Evolutionary conservation across 2,113 vertebrate genomes (phyloP).

Genomic region (Ammodytes dubius): DNA sequence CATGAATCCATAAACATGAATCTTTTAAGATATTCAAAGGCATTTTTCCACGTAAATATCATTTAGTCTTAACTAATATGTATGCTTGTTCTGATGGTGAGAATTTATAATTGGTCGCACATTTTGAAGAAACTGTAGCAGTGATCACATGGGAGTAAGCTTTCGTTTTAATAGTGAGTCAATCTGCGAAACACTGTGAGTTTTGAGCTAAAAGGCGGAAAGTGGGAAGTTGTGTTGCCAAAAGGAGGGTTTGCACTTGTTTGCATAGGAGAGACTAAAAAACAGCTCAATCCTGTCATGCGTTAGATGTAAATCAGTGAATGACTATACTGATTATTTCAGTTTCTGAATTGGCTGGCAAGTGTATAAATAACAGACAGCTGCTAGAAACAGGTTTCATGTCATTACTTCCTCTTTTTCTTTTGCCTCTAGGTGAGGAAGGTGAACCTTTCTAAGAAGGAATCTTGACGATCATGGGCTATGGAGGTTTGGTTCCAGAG

Average conservation of each 20-base stretch:
- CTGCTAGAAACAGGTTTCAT: not conserved
- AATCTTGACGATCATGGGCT: conserved; percentile 89
- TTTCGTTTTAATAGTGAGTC: not conserved
- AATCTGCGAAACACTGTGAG: not conserved
- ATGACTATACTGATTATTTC: not conserved
- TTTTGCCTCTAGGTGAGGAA: conserved; percentile 87
- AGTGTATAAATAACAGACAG: not conserved
- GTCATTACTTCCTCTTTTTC: conserved; percentile 3
- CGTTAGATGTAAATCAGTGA: not conserved
- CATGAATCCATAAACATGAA: not conserved
- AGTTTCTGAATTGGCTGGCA: not conserved
- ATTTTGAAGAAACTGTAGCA: not conserved
- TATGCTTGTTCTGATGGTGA: not conserved
- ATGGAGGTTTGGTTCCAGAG: conserved; percentile 84
- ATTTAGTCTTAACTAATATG: no score
- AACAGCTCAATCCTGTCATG: not conserved
- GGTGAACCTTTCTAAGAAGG: conserved; percentile 91
- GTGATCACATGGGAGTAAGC: not conserved
- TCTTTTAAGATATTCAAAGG: not conserved
- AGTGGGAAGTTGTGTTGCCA: conserved; percentile 7
- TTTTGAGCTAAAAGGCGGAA: not conserved
- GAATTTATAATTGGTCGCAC: not conserved
- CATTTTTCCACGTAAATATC: no score
- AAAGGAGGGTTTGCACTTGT: no score
- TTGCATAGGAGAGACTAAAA: not conserved